Percentiles rank a stretch among this genome's conserved stretches.
These are phyloP conservation scores for Drosophila putrida DNA, from an alignment of 2,888 invertebrate genomes.

Conservation along the genomic window DNA sequence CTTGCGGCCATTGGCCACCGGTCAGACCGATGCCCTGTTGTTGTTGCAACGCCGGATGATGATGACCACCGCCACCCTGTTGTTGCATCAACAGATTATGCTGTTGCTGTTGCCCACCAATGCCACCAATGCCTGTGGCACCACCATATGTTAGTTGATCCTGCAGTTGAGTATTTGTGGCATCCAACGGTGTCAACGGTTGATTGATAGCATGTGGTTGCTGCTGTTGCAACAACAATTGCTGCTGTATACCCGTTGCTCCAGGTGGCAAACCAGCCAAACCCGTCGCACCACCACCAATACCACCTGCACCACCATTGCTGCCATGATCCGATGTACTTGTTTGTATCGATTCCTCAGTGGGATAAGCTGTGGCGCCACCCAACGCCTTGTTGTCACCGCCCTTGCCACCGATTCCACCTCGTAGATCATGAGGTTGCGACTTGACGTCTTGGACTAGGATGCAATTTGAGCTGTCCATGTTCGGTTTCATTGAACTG, in stretches of 20 bases:
- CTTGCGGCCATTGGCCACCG: constrained; percentile 89
- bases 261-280: constrained; percentile 54
- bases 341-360: constrained; percentile 91
- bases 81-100: constrained; percentile 75
- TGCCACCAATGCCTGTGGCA: constrained; percentile 33
- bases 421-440: constrained; percentile 94
- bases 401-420: constrained; percentile 86
- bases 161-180: constrained; percentile 72
- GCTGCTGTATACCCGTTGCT: constrained; percentile 86
- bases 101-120: constrained; percentile 65
- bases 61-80: constrained; percentile 56
- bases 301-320: constrained; percentile 68
- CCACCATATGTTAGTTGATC: constrained; percentile 72
- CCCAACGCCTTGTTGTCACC: constrained; percentile 70
- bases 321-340: constrained; percentile 90
- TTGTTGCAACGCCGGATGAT: constrained; percentile 78
- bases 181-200: constrained; percentile 71
- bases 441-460: constrained; percentile 92
- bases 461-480: constrained; percentile 95
- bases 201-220: constrained; percentile 84
- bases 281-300: constrained; percentile 57
- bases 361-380: constrained; percentile 88
- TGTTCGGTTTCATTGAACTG: constrained; percentile 95
- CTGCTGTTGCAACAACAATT: constrained; percentile 87
- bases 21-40: constrained; percentile 61